Percentiles rank a stretch among this genome's conserved stretches.
Conservation (phyloP, 2,888 invertebrate species). For the Platycheirus albimanus region DNA sequence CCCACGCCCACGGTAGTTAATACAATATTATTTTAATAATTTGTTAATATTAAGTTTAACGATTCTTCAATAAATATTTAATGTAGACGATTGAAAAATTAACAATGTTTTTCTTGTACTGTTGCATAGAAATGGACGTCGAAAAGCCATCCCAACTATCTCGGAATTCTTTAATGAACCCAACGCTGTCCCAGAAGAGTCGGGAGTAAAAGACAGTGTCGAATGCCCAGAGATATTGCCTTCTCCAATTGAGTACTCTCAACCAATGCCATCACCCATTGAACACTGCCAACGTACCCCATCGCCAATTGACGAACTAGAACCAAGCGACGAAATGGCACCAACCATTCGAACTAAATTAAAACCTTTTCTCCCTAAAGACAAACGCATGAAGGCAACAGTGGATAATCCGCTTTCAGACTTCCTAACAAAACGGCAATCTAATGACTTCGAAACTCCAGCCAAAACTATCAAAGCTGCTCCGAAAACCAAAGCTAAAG, state of each 20-base stretch:
- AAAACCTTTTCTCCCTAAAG: conserved; percentile 71
- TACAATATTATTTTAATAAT: conserved; percentile 10
- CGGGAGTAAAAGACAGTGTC: background rate
- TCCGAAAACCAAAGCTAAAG: conserved; percentile 47
- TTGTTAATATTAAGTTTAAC: conserved; percentile 24
- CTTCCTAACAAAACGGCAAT: background rate
- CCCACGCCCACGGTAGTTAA: conserved; percentile 79
- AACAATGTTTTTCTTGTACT: conserved; percentile 46
- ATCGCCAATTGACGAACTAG: conserved; percentile 13
- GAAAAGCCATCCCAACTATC: conserved; percentile 66
- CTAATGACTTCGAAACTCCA: conserved; percentile 75
- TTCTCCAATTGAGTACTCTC: conserved; percentile 25
- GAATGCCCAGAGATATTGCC: conserved; percentile 14
- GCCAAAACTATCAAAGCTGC: conserved; percentile 49
- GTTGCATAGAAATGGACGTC: conserved; percentile 75
- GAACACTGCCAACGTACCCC: conserved; percentile 3
- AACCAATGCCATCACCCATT: conserved; percentile 28
- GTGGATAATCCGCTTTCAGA: conserved; percentile 7
- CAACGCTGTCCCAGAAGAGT: background rate
- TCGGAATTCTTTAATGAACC: conserved; percentile 76
- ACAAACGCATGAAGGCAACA: conserved; percentile 41
- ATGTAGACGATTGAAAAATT: conserved; percentile 65
- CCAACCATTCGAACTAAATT: conserved; percentile 74
- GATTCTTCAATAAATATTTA: background rate
- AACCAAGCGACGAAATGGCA: background rate